phyloP scores from a whole-genome alignment of 2,888 invertebrate species.

The Lasius platythorax region DNA sequence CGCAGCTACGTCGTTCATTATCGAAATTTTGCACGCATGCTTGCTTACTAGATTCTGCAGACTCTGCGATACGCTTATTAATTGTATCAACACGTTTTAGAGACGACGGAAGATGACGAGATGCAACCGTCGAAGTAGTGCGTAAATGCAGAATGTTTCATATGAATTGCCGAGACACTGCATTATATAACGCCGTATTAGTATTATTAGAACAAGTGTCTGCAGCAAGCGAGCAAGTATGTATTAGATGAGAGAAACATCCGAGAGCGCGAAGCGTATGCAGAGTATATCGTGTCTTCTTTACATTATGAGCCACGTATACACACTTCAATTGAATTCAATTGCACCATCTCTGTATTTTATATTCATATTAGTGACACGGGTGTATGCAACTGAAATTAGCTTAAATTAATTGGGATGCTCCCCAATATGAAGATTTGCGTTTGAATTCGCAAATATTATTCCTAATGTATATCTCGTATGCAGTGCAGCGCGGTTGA shows the following conservation, averaged over 20 bases:
- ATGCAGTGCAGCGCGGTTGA: neutral
- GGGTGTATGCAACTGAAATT: neutral
- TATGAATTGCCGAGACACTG: neutral
- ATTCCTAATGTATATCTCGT: neutral
- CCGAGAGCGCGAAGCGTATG: neutral
- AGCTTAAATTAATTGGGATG: neutral
- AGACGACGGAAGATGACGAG: neutral
- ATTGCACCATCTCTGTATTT: neutral
- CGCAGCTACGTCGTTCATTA: conserved; percentile 30
- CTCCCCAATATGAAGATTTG: neutral
- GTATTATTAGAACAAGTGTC: neutral
- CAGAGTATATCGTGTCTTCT: neutral
- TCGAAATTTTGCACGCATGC: conserved; percentile 51
- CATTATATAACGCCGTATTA: neutral
- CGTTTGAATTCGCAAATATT: conserved; percentile 22
- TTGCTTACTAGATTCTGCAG: neutral
- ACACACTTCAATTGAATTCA: neutral
- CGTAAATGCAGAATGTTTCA: neutral
- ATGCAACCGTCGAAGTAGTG: neutral
- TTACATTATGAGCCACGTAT: neutral
- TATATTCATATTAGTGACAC: neutral
- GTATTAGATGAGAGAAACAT: neutral
- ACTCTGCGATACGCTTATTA: conserved; percentile 36
- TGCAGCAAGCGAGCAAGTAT: neutral
- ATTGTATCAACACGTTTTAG: conserved; percentile 24